Percentiles rank a stretch among this genome's conserved stretches.
These are phyloP conservation scores for Fragum sueziense DNA, from an alignment of 2,888 invertebrate genomes.

Conservation along the genomic window DNA sequence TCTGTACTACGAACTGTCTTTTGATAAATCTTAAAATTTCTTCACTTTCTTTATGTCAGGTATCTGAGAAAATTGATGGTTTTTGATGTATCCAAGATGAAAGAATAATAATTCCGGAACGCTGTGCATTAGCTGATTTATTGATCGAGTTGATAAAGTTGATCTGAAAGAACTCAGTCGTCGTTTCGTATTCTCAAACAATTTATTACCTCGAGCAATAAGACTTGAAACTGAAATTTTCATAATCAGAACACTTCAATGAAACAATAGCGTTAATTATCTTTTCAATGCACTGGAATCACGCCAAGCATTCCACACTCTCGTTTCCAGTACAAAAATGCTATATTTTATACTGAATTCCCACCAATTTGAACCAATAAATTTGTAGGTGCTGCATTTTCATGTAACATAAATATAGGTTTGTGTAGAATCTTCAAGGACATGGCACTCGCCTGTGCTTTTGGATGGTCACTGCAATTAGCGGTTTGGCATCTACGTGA, in stretches of 20 bases:
- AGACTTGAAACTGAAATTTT: constrained; percentile 9
- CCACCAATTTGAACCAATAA: background rate
- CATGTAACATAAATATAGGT: too few species aligned
- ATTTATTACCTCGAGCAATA: background rate
- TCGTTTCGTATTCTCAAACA: constrained; percentile 6
- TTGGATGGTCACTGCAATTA: too few species aligned
- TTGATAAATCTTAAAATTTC: constrained; percentile 16
- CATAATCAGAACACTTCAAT: constrained; percentile 12
- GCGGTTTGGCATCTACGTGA: too few species aligned
- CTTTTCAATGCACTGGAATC: background rate
- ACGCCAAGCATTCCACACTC: background rate
- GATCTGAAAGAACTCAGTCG: constrained; percentile 5
- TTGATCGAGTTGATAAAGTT: background rate
- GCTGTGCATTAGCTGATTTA: constrained; percentile 12
- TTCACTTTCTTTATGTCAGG: constrained; percentile 18
- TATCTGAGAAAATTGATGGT: constrained; percentile 19
- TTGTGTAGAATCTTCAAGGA: too few species aligned
- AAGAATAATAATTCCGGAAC: constrained; percentile 5
- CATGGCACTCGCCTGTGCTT: too few species aligned
- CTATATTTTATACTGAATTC: background rate
- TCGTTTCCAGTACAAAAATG: background rate
- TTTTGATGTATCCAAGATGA: constrained; percentile 22
- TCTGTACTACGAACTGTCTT: constrained; percentile 27
- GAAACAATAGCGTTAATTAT: background rate
- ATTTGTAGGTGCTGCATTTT: background rate